Evolutionary conservation across 2,888 invertebrate species (phyloP).

Genomic region (Opisthograptis luteolata): DNA sequence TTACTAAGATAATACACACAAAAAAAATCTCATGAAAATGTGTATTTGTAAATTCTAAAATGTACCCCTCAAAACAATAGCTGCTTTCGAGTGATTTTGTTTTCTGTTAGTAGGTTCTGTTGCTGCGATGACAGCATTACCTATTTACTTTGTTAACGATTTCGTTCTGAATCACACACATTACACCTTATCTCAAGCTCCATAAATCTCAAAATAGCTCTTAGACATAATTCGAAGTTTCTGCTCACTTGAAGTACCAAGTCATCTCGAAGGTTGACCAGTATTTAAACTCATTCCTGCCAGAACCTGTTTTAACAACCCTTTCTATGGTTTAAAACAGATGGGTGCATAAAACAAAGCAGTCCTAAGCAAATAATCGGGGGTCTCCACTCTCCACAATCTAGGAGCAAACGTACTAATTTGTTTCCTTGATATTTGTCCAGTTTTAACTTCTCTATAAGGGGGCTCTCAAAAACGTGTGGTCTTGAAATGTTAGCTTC

Average conservation of each 20-base stretch:
- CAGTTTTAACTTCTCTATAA: conserved; percentile 52
- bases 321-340: conserved; percentile 38
- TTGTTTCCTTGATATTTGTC: conserved; percentile 61
- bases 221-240: neutral
- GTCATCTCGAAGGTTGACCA: conserved; percentile 32
- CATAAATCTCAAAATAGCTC: neutral
- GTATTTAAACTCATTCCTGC: conserved; percentile 36
- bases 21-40: too few relatives aligned
- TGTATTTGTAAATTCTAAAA: too few relatives aligned
- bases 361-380: conserved; percentile 45
- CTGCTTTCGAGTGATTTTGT: too few relatives aligned
- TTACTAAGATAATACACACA: too few relatives aligned
- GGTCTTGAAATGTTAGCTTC: conserved; percentile 8
- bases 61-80: too few relatives aligned
- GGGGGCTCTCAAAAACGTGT: conserved; percentile 6
- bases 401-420: conserved; percentile 53
- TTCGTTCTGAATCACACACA: too few relatives aligned
- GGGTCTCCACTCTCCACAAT: conserved; percentile 28
- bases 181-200: too few relatives aligned
- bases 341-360: conserved; percentile 44
- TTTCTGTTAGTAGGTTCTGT: too few relatives aligned
- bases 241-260: conserved; percentile 30
- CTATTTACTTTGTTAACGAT: too few relatives aligned
- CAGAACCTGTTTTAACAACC: conserved; percentile 33
- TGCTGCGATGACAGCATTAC: too few relatives aligned